These are phyloP conservation scores for Galeopterus variegatus DNA, from an alignment of 2,113 vertebrate genomes.

Conservation along the genomic window DNA sequence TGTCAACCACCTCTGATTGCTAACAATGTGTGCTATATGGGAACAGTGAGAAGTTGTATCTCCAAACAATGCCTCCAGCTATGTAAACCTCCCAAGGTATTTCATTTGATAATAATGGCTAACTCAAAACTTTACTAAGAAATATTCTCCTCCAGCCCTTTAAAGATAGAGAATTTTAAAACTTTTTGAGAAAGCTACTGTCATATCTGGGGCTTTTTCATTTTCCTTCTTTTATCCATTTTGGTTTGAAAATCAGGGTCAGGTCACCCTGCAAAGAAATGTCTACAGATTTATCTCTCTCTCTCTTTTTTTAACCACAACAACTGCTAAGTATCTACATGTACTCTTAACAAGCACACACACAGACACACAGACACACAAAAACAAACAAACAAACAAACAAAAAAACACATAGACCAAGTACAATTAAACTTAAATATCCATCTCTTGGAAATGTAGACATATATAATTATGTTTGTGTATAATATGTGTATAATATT, in stretches of 20 bases:
- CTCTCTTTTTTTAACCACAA: neutral
- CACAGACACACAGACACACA: neutral
- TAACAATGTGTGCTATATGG: slow-evolving; percentile 9
- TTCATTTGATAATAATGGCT: slow-evolving; percentile 69
- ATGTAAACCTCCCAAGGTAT: slow-evolving; percentile 43
- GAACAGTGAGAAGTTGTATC: neutral
- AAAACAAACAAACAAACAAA: too few relatives aligned
- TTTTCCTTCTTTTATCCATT: slow-evolving; percentile 31
- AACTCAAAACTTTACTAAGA: slow-evolving; percentile 72
- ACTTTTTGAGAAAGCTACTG: neutral
- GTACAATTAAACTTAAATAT: slow-evolving; percentile 3
- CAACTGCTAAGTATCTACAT: neutral
- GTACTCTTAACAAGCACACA: neutral
- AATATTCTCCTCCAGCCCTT: slow-evolving; percentile 14
- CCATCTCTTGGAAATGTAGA: neutral
- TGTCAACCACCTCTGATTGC: slow-evolving; percentile 68
- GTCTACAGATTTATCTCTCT: neutral
- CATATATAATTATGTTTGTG: neutral
- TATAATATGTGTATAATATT: neutral
- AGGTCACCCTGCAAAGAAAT: neutral
- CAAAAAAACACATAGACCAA: neutral
- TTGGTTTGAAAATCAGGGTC: slow-evolving; percentile 8
- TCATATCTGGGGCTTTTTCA: neutral
- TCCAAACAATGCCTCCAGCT: slow-evolving; percentile 46
- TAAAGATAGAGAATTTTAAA: slow-evolving; percentile 41